A percentile compares a stretch with the other conserved stretches of the same genome.
These are phyloP conservation scores for Nemurella pictetii DNA, from an alignment of 2,888 invertebrate genomes.

Conservation along the genomic window DNA sequence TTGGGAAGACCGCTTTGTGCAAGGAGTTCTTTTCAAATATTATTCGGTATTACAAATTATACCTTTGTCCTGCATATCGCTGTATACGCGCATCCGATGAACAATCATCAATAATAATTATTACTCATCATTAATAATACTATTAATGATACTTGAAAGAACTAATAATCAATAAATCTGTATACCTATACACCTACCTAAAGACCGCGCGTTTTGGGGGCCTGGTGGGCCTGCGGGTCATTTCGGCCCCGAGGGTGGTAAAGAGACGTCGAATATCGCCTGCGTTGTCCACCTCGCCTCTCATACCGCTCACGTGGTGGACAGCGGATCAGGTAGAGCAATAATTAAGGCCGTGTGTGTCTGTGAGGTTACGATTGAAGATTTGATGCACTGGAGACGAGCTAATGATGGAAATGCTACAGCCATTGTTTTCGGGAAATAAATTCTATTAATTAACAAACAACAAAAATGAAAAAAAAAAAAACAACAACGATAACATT, in stretches of 20 bases:
- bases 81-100: not conserved
- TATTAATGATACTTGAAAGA: not conserved
- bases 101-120: not conserved
- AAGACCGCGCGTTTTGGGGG: no score
- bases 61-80: not conserved
- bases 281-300: not conserved
- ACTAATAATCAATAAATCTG: not conserved
- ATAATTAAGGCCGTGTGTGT: conserved; percentile 22
- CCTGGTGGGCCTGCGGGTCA: no score
- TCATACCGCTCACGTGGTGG: conserved; percentile 18
- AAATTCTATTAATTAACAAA: conserved; percentile 33
- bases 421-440: conserved; percentile 35
- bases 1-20: not conserved
- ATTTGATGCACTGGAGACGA: conserved; percentile 1
- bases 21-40: not conserved
- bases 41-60: not conserved
- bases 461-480: conserved; percentile 27
- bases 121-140: not conserved
- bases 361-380: conserved; percentile 6
- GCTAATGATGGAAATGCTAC: conserved; percentile 42
- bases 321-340: not conserved
- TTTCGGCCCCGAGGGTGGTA: not conserved
- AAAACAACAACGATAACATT: conserved; percentile 29
- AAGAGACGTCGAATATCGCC: not conserved
- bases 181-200: not conserved